Evolutionary conservation across 2,797 vertebrate species (phyloP), one percentile per base, ranked within the genome.

Genomic region (Otolemur crassicaudatus): DNA sequence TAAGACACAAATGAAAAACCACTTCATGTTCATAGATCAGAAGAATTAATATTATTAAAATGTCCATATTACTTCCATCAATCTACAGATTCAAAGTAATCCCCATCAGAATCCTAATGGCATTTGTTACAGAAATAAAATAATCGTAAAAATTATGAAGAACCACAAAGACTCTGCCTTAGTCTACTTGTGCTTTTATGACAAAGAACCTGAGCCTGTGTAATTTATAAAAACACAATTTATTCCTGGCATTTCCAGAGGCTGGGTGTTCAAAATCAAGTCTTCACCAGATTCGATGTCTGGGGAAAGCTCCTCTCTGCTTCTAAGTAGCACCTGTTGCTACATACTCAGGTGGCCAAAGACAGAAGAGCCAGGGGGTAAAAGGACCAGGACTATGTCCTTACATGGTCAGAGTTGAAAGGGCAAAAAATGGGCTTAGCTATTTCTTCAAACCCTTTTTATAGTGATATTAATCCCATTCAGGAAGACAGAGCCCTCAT

Each of bases 371-470:
- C 0, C 43, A 34, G 1, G 8, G 2, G 16, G 0, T 0, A 13
- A 23, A n/a, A 31, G 27, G 4, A 69, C 34, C 22, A 70, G 37
- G 22, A 8, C 0, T 20, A 0, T 43, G 2, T 5, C 25, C 20
- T 76, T 16, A 13, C 29, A 49, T 4, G 17, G 7, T 14, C 3
- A 10, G 7, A 16, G 10, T 13, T 34, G 3, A 27, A 37, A 65
- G 22, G 40, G 10, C 3, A 13, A 29, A 37, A 46, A 79, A 23
- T 16, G 19, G 7, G 2, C 4, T 12, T n/a, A 4, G 1, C 12
- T 25, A n/a, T 56, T 40, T 8, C 13, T 10, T 49, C 12, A 3
- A 40, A n/a, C 3, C 17, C 53, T 63, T 65, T 20, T 20, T 3
- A 58, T 5, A 20, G 29, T 11, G 1, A 7, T 12, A 67, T 3